A percentile compares a stretch with the other conserved stretches of the same genome.
Evolutionary conservation across 2,888 invertebrate species (phyloP).

Genomic region (Coelinius sp.): DNA sequence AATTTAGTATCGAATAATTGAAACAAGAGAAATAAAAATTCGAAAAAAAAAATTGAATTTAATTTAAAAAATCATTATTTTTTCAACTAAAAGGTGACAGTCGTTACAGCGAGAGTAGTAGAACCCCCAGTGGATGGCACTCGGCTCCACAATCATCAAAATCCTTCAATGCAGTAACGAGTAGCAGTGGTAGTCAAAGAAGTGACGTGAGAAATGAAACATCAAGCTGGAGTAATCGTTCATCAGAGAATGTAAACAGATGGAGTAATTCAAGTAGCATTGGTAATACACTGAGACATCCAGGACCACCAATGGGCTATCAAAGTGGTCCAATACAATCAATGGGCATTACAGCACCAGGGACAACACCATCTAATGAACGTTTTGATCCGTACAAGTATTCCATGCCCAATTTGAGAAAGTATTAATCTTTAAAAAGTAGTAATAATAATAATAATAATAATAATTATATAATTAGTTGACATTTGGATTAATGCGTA

Average conservation of each 20-base stretch:
- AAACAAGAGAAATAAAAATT: no score
- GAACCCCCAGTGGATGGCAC: slow-evolving; percentile 67
- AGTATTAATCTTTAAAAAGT: slow-evolving; percentile 58
- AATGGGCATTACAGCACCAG: slow-evolving; percentile 64
- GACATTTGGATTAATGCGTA: slow-evolving; percentile 26
- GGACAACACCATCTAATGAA: slow-evolving; percentile 64
- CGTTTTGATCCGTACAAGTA: slow-evolving; percentile 68
- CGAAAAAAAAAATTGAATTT: slow-evolving; percentile 18
- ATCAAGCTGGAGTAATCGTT: slow-evolving; percentile 66
- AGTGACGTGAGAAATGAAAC: slow-evolving; percentile 55
- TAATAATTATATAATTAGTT: slow-evolving; percentile 23
- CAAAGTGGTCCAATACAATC: slow-evolving; percentile 67
- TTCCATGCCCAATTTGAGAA: slow-evolving; percentile 67
- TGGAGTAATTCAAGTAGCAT: slow-evolving; percentile 68
- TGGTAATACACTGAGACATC: slow-evolving; percentile 65
- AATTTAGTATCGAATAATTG: no score
- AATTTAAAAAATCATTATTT: background rate
- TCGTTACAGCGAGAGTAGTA: slow-evolving; percentile 66
- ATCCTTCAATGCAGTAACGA: slow-evolving; percentile 66
- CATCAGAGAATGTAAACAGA: slow-evolving; percentile 66
- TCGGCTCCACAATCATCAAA: slow-evolving; percentile 66
- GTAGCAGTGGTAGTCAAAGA: slow-evolving; percentile 54
- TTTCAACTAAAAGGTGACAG: slow-evolving; percentile 59
- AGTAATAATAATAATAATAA: background rate
- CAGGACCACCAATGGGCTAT: slow-evolving; percentile 64